Evolutionary conservation across 1,140 invertebrate genomes (phyloP), one percentile per base, ranked within the genome.

Genomic region (Amyelois transitella): DNA sequence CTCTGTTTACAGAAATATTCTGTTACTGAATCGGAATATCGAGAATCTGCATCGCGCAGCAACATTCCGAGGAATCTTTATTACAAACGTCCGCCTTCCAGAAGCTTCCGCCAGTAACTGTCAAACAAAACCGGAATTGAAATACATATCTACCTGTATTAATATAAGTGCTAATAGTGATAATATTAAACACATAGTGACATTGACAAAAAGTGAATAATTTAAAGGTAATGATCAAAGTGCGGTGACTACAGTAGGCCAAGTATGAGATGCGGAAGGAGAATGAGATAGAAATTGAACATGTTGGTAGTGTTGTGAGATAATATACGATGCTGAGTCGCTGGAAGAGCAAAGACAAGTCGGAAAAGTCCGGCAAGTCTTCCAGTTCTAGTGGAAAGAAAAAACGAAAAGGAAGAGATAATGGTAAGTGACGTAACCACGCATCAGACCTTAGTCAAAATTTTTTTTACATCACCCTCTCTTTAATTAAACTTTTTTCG

Each of bases 261-360:
- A 12, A 21, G 21, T 18, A 21, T 48, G 12, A 48, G n/a, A 22
- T 19, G 19, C 20, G 19, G 45, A 2, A 10, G 19, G n/a, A 48
- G 18, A 28, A 28, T 45, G 8, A 19, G 19, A n/a, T 48, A 4
- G 45, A 1, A 38, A 12, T 38, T 6, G 12, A 48, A 21, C 45
- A 48, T 20, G 45, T 22, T 21, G 45, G 6, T 48, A n/a, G 12
- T 48, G 19, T n/a, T 21, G 45, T 48, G 19, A 48, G 45, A n/a
- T 21, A 19, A 21, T n/a, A 19, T 12, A 20, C 45, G 19, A 87
- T 87, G 84, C 66, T 87, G 38, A 87, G 84, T 66, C 81, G 81
- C 51, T 87, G 84, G 84, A 87, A 87, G 62, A 87, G 84, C 60
- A 87, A 87, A 69, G 84, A 87, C 57, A 87, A 87, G 61, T 78